phyloP scores from a whole-genome alignment of 2,113 vertebrate species.

The Gorilla gorilla region DNA sequence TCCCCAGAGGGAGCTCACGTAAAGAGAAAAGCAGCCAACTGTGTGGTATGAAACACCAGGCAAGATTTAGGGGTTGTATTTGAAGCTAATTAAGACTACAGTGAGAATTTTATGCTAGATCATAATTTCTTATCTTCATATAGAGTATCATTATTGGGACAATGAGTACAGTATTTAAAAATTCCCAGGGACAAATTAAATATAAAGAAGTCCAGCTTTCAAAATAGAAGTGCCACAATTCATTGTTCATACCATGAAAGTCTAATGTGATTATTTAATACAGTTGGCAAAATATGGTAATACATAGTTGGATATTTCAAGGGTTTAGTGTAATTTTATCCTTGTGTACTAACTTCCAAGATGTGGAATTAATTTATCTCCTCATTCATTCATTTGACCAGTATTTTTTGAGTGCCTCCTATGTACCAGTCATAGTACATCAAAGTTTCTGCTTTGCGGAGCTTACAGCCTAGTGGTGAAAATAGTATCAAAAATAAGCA shows the following conservation, averaged over 20 bases:
- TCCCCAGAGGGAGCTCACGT: background rate
- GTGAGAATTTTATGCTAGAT: constrained; percentile 73
- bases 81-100: constrained; percentile 77
- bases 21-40: background rate
- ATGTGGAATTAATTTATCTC: background rate
- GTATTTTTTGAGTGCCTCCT: background rate
- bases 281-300: background rate
- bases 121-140: constrained; percentile 79
- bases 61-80: constrained; percentile 67
- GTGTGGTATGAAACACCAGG: background rate
- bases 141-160: constrained; percentile 62
- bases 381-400: background rate
- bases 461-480: background rate
- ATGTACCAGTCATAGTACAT: background rate
- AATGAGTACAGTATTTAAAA: constrained; percentile 71
- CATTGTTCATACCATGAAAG: constrained; percentile 41
- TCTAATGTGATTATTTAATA: constrained; percentile 24
- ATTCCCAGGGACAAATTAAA: constrained; percentile 76
- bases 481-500: background rate
- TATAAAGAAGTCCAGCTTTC: constrained; percentile 74
- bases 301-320: background rate
- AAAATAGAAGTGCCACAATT: constrained; percentile 38
- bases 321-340: background rate
- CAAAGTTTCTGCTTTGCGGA: background rate
- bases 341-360: background rate